Base-by-base conservation (phyloP, 2,113 vertebrate genomes). In the Henicopernis longicauda region DNA sequence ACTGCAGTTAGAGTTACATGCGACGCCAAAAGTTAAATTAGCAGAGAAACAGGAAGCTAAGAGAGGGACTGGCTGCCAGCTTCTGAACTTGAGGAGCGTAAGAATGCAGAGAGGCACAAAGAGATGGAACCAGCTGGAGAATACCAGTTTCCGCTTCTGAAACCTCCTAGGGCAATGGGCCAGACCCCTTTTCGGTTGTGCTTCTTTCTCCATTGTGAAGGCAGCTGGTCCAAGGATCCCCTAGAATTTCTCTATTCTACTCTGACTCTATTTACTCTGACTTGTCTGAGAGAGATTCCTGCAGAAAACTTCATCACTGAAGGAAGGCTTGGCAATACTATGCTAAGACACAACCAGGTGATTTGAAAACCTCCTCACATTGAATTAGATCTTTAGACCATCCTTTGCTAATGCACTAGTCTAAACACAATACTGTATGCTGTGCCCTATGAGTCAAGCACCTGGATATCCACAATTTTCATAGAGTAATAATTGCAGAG, bases 341-440 rank as follows among this genome's bases (percentile, higher is more conserved):
- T 78, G 18, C 40, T 66, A 50, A 89, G 55, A 66, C 9, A 21
- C 29, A 87, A 16, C 5, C 11, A 69, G 3, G 16, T 49, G 49
- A 82, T 81, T 50, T 89, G 76, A 78, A 96, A 93, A 34, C 32
- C 19, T 61, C 13, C 10, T 89, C 6, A 2, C 13, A 21, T 2
- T 61, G 27, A 49, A 21, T 79, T 23, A 47, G 42, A 67, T 57
- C 26, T 82, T 84, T 19, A 74, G 26, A 40, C 36, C 10, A 57
- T 47, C 17, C 40, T 85, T 11, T 81, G 58, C 40, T 90, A 54
- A 21, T 1, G 4, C 8, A 13, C 10, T 3, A 71, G 14, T 42
- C 55, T 67, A 34, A 90, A 36, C 0, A 0, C 40, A 84, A 13
- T 27, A 3, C 11, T 49, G 40, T 44, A 10, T 16, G 22, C 45